Evolutionary conservation across 2,888 invertebrate genomes (phyloP).

Genomic region (Ophion ventricosus): DNA sequence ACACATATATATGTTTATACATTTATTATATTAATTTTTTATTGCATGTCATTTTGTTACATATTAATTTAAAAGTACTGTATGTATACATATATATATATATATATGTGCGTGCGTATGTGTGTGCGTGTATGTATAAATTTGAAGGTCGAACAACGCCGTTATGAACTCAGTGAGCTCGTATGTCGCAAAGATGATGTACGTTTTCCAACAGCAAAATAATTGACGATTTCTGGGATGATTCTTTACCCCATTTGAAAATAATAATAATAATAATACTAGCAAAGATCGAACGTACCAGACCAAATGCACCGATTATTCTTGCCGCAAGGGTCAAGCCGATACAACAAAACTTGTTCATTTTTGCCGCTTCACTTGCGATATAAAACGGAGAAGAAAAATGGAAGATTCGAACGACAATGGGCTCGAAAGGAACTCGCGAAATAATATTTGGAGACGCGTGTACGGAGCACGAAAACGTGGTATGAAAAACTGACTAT

Average conservation of each 20-base stretch:
- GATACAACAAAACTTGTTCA: conserved; percentile 77
- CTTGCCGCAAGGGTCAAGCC: conserved; percentile 77
- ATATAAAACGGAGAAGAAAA: conserved; percentile 37
- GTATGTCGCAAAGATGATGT: neutral
- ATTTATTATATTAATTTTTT: too few relatives aligned
- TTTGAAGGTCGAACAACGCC: too few relatives aligned
- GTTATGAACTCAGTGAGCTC: too few relatives aligned
- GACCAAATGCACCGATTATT: conserved; percentile 79
- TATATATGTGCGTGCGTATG: too few relatives aligned
- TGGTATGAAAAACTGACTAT: conserved; percentile 57
- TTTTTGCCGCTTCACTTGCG: conserved; percentile 45
- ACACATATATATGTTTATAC: too few relatives aligned
- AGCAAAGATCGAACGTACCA: conserved; percentile 75
- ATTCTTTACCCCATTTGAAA: neutral
- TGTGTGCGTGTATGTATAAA: too few relatives aligned
- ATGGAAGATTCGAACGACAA: conserved; percentile 35
- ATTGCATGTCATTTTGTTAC: too few relatives aligned
- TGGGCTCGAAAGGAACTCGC: conserved; percentile 39
- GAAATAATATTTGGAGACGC: conserved; percentile 28
- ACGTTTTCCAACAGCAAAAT: neutral
- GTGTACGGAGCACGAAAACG: conserved; percentile 32
- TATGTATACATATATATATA: too few relatives aligned
- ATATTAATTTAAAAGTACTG: too few relatives aligned
- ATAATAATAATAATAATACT: neutral
- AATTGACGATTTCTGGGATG: neutral